phyloP scores from a whole-genome alignment of 53 echinoderm and acorn worm species.

The Zoroaster sp. region DNA sequence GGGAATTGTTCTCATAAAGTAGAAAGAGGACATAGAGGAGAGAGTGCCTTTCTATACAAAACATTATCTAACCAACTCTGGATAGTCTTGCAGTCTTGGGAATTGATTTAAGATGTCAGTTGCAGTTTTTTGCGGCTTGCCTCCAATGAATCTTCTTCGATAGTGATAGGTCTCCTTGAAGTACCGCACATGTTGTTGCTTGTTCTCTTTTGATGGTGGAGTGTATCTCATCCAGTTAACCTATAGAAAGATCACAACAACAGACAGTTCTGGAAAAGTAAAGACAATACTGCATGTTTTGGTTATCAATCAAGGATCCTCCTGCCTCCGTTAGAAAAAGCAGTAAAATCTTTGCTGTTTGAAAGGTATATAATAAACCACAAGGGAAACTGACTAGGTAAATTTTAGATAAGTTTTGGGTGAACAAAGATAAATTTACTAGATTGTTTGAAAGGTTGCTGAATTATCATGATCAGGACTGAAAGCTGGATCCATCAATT shows the following conservation, averaged over 20 bases:
- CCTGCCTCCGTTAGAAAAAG: not conserved
- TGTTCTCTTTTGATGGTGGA: not conserved
- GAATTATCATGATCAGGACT: no score
- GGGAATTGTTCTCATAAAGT: no score
- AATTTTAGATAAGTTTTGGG: no score
- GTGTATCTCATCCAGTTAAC: constrained; percentile 26
- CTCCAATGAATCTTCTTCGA: not conserved
- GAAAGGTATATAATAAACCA: no score
- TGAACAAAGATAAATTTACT: no score
- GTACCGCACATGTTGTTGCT: not conserved
- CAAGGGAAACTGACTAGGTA: no score
- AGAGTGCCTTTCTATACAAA: not conserved
- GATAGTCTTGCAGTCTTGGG: not conserved
- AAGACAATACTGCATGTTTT: not conserved
- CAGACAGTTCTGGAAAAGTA: not conserved
- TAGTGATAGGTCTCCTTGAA: not conserved
- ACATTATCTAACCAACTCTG: constrained; percentile 26
- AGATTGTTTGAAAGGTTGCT: no score
- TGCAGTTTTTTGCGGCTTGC: not conserved
- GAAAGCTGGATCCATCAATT: no score
- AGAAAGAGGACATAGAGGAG: not conserved
- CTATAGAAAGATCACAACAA: not conserved
- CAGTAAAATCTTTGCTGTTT: not conserved
- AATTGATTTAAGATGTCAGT: not conserved
- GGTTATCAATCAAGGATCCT: not conserved